Evolutionary conservation across 2,797 vertebrate genomes (phyloP).

Genomic region (Aulostomus chinensis): DNA sequence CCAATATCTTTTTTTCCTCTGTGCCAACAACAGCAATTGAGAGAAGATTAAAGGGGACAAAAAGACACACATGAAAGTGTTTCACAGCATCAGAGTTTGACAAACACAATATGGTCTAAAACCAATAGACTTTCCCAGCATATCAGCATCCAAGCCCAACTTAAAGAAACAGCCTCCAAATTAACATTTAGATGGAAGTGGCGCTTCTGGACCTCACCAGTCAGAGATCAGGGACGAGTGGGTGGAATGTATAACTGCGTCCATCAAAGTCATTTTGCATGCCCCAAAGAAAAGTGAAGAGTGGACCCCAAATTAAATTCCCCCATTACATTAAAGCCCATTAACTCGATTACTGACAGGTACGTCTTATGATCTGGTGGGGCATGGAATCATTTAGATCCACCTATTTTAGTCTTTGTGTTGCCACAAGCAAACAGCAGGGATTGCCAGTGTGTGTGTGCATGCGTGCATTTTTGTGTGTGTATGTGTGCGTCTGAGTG

Average conservation of each 20-base stretch:
- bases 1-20: no score
- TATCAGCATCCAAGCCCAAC: conserved; percentile 46
- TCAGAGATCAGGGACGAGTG: conserved; percentile 51
- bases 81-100: no score
- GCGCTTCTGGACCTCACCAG: conserved; percentile 53
- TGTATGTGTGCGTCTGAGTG: no score
- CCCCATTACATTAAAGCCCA: conserved; percentile 59
- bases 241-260: conserved; percentile 35
- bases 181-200: conserved; percentile 79
- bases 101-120: no score
- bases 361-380: conserved; percentile 51
- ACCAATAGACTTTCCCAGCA: conserved; percentile 47
- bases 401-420: conserved; percentile 66
- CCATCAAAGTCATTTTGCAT: conserved; percentile 66
- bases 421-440: conserved; percentile 72
- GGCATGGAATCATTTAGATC: conserved; percentile 36
- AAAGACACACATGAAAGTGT: not conserved
- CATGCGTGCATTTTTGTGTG: conserved; percentile 34
- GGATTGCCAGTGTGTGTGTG: conserved; percentile 43
- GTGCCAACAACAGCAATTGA: no score
- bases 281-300: conserved; percentile 38
- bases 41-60: not conserved
- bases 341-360: conserved; percentile 77
- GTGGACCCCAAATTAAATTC: conserved; percentile 31
- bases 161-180: conserved; percentile 67